Percentiles rank a stretch among this genome's conserved stretches.
These are phyloP conservation scores for Bombus confusus DNA, from an alignment of 1,140 invertebrate species.

Conservation along the genomic window DNA sequence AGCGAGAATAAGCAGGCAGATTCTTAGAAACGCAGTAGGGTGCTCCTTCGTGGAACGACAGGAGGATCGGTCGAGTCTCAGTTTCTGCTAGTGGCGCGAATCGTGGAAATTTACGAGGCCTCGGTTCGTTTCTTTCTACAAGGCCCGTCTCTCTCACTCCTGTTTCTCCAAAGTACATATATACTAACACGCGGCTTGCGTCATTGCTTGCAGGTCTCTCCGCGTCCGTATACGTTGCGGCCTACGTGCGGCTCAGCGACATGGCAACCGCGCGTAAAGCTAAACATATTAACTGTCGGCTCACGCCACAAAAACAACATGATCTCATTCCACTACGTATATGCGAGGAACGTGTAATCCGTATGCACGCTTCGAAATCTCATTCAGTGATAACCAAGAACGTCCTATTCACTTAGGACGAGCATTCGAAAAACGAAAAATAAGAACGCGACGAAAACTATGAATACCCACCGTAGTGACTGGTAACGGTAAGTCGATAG, in stretches of 20 bases:
- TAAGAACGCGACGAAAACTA: constrained; percentile 7
- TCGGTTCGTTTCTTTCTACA: constrained; percentile 58
- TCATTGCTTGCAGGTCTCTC: constrained; percentile 69
- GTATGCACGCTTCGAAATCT: constrained; percentile 65
- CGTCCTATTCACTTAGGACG: too few relatives aligned
- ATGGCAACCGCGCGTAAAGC: constrained; percentile 79
- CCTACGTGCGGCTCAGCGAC: constrained; percentile 71
- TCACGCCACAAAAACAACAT: constrained; percentile 82
- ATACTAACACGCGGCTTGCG: constrained; percentile 71
- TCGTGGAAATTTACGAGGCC: constrained; percentile 78
- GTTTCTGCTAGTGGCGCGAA: constrained; percentile 70
- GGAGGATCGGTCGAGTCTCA: constrained; percentile 49
- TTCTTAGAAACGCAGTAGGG: constrained; percentile 61
- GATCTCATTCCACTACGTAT: constrained; percentile 80
- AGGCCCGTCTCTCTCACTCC: constrained; percentile 51
- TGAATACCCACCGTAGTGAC: neutral
- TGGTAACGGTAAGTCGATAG: constrained; percentile 18
- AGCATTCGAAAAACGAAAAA: constrained; percentile 7
- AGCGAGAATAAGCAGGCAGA: constrained; percentile 58
- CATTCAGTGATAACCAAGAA: constrained; percentile 65
- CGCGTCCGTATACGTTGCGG: constrained; percentile 53
- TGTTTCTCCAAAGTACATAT: constrained; percentile 57
- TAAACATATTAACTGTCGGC: constrained; percentile 83
- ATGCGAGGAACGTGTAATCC: constrained; percentile 72
- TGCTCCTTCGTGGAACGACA: constrained; percentile 59